These are phyloP conservation scores for Mastigias papua DNA, from an alignment of 30 jellyfish, hydroid and myxozoan genomes.

Conservation along the genomic window DNA sequence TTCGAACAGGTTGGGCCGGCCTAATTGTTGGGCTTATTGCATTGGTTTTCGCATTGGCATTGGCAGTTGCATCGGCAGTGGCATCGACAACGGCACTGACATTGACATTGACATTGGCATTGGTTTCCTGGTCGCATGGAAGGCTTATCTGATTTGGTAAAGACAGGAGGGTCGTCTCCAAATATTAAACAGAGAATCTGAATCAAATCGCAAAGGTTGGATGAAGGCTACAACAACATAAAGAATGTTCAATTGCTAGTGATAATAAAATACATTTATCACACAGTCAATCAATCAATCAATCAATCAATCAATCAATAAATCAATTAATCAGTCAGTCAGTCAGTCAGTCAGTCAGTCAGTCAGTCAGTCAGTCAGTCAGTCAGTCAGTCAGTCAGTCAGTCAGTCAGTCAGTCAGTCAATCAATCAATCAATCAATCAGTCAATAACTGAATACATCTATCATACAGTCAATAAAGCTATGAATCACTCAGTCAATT, in stretches of 20 bases:
- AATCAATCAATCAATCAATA: background rate
- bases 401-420: background rate
- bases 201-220: slow-evolving; percentile 72
- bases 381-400: background rate
- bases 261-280: no score
- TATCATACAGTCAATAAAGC: background rate
- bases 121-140: slow-evolving; percentile 76
- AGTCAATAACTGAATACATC: background rate
- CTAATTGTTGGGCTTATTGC: no score
- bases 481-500: background rate
- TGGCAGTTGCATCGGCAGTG: no score
- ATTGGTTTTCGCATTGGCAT: no score
- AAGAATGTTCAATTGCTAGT: no score
- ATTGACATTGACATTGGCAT: no score
- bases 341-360: background rate
- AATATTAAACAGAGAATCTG: slow-evolving; percentile 69
- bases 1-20: no score
- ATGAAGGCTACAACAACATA: slow-evolving; percentile 79
- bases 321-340: background rate
- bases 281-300: background rate
- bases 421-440: background rate
- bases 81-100: no score
- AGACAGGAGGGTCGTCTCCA: slow-evolving; percentile 93
- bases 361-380: background rate
- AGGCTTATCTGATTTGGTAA: slow-evolving; percentile 54